Conservation (phyloP, 1,140 invertebrate species). For the Chionoecetes opilio region DNA sequence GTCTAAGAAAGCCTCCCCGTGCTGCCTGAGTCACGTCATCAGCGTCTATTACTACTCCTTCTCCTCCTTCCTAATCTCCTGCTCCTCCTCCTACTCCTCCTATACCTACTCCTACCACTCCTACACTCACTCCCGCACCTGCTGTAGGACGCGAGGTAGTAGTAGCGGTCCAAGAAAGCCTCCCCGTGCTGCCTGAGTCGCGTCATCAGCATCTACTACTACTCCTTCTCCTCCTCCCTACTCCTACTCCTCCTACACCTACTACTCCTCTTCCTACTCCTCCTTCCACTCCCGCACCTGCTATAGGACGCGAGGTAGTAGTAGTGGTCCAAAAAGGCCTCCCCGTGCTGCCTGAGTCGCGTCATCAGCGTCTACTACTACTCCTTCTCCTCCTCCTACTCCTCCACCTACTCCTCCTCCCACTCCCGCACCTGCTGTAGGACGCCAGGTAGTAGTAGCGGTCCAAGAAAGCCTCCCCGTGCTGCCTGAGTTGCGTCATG, state of each 20-base stretch:
- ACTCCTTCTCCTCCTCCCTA: constrained; percentile 75
- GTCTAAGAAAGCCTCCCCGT: constrained; percentile 82
- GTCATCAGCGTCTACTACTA: constrained; percentile 73
- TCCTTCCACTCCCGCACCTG: constrained; percentile 67
- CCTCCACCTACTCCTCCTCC: constrained; percentile 77
- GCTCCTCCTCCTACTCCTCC: no score
- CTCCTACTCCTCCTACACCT: constrained; percentile 82
- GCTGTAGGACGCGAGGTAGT: constrained; percentile 82
- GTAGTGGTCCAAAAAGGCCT: constrained; percentile 82
- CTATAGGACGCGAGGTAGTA: constrained; percentile 82
- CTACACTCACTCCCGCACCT: no score
- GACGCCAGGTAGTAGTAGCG: constrained; percentile 82
- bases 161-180: constrained; percentile 82
- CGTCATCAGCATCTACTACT: constrained; percentile 78
- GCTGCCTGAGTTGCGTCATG: constrained; percentile 80
- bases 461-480: constrained; percentile 82
- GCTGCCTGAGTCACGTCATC: constrained; percentile 80
- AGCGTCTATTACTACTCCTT: constrained; percentile 77
- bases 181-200: constrained; percentile 81
- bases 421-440: constrained; percentile 80
- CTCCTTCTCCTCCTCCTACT: constrained; percentile 65
- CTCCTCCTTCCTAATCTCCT: constrained; percentile 70
- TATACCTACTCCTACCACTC: neutral
- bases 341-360: constrained; percentile 81
- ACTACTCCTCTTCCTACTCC: neutral